Conservation (phyloP, 1,140 invertebrate species). For the Bilobella aurantiaca region DNA sequence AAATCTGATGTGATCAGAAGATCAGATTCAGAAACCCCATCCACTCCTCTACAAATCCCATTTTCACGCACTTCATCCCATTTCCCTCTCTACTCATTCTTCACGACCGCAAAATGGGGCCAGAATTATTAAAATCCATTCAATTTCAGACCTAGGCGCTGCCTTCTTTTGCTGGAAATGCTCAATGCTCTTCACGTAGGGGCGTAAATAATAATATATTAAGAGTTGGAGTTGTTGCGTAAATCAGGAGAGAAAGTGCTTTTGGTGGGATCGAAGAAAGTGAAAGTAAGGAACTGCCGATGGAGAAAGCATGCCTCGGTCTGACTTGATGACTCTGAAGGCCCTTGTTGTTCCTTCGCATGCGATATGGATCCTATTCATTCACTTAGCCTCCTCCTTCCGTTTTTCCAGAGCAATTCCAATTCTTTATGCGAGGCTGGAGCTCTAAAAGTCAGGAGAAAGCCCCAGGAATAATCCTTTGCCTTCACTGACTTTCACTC, state of each 20-base stretch:
- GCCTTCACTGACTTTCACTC: background rate
- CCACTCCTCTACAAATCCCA: background rate
- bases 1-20: background rate
- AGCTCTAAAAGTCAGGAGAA: background rate
- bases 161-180: no score
- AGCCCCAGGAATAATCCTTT: background rate
- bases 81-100: no score
- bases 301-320: background rate
- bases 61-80: no score
- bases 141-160: no score
- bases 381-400: background rate
- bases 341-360: background rate
- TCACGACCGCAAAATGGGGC: no score
- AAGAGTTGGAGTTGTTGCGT: background rate
- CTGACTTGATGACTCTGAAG: background rate
- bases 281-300: background rate
- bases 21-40: no score
- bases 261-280: background rate
- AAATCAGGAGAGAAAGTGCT: background rate
- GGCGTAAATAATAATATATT: background rate
- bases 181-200: background rate
- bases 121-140: no score
- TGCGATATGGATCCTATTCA: background rate
- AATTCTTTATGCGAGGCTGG: conserved; percentile 5
- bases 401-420: background rate